phyloP scores from a whole-genome alignment of 2,888 invertebrate genomes.

The Ophonus ardosiacus region DNA sequence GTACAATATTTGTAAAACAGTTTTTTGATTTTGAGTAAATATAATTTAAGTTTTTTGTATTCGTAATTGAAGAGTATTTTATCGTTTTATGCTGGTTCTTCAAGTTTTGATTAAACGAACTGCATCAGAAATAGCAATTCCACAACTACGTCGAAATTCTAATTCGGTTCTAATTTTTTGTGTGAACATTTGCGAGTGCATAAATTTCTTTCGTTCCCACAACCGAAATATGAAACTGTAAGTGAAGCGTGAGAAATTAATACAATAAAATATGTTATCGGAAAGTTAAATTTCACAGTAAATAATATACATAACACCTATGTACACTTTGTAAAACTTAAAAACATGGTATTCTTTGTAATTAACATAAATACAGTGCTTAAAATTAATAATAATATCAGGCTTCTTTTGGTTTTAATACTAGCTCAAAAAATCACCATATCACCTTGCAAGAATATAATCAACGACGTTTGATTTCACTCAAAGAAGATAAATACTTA shows the following conservation, averaged over 20 bases:
- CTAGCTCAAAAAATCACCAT: constrained; percentile 67
- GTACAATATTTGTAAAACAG: no score
- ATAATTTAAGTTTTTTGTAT: no score
- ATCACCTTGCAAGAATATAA: constrained; percentile 61
- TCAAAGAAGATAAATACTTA: constrained; percentile 16
- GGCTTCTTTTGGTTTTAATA: constrained; percentile 67
- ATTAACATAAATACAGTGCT: constrained; percentile 60
- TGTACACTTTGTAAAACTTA: constrained; percentile 55
- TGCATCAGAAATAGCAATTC: no score
- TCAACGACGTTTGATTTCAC: constrained; percentile 45
- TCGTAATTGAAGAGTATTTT: no score
- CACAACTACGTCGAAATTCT: no score
- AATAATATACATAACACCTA: constrained; percentile 58
- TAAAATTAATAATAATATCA: constrained; percentile 67
- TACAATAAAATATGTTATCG: constrained; percentile 35
- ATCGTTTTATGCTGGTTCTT: no score
- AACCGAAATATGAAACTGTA: constrained; percentile 34
- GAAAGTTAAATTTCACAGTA: constrained; percentile 43
- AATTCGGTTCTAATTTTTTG: no score
- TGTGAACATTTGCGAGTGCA: background rate
- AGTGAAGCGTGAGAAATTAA: constrained; percentile 41
- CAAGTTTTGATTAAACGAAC: no score
- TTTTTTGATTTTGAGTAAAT: no score
- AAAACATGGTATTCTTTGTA: constrained; percentile 56
- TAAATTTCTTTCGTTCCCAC: constrained; percentile 45